phyloP scores from a whole-genome alignment of 2,888 invertebrate species.

The Scaptomyza tumidula region DNA sequence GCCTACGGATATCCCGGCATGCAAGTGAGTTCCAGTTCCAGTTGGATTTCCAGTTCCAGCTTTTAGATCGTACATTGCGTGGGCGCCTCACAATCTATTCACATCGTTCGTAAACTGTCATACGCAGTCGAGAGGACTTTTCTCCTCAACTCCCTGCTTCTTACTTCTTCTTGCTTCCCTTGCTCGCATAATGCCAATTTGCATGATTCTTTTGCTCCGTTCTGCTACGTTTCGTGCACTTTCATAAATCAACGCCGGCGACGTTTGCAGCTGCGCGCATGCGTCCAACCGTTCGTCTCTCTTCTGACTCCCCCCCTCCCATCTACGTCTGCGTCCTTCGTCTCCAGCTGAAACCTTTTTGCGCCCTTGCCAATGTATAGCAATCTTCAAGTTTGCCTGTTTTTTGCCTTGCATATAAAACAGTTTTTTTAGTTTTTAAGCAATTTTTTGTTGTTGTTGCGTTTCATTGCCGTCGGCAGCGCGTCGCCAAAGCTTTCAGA shows the following conservation, averaged over 20 bases:
- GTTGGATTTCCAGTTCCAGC: background rate
- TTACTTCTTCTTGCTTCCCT: background rate
- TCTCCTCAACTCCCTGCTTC: background rate
- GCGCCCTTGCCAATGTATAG: slow-evolving; percentile 71
- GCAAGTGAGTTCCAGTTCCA: slow-evolving; percentile 77
- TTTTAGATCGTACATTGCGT: background rate
- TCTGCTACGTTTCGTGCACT: slow-evolving; percentile 67
- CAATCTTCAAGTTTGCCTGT: slow-evolving; percentile 30
- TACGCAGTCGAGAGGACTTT: slow-evolving; percentile 29
- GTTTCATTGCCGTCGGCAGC: slow-evolving; percentile 70
- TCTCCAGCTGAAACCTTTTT: slow-evolving; percentile 65
- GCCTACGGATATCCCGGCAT: slow-evolving; percentile 84
- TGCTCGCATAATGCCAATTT: slow-evolving; percentile 53
- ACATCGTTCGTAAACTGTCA: slow-evolving; percentile 61
- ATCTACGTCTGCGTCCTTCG: slow-evolving; percentile 3
- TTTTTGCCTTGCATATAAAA: slow-evolving; percentile 75
- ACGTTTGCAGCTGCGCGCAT: slow-evolving; percentile 78
- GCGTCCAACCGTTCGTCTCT: slow-evolving; percentile 48
- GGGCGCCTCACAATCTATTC: background rate
- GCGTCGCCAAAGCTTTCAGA: slow-evolving; percentile 78
- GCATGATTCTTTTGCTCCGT: slow-evolving; percentile 47
- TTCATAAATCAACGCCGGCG: slow-evolving; percentile 78
- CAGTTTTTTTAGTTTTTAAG: slow-evolving; percentile 66
- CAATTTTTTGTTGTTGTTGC: slow-evolving; percentile 42
- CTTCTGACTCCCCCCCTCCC: background rate